Evolutionary conservation across 1,140 invertebrate genomes (phyloP), one percentile per base, ranked within the genome.

Genomic region (Drosophila sp.): DNA sequence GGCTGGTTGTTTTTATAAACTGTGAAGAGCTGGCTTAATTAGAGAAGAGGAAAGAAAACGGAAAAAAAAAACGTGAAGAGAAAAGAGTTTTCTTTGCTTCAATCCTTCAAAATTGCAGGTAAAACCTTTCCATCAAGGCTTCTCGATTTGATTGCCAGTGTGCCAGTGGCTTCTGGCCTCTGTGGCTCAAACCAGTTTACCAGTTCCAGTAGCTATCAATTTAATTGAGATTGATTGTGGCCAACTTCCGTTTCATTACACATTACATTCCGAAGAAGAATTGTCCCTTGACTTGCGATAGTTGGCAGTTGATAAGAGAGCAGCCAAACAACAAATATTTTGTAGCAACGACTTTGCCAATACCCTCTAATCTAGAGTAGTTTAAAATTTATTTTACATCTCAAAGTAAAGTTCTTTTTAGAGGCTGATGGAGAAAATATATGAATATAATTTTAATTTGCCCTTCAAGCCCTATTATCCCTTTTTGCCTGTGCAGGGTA

Each of bases 181-280:
- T 17, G 17, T 17, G 17, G 17, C 17, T 17, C 41, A 44, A 50
- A 25, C 44, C 44, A 23, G 32, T 58, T 35, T 33, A 33, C 32
- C 55, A 56, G 56, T 58, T 70, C 30, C 70, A 54, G 61, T 73
- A 76, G 77, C 81, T 66, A 80, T 84, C 81, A 85, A 70, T 85
- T 85, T 85, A 85, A 85, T 85, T 85, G 82, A 85, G 81, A 85
- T 85, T 85, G 81, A 85, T 85, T 73, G 82, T 71, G 61, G 66
- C 40, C 82, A 63, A 85, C 81, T 85, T 85, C 82, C 82, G 82
- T 86, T 85, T 58, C 74, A 76, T 61, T 76, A 69, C 70, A 65
- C 57, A 73, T 69, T 77, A 66, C 82, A 86, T 78, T 78, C 78
- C 77, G 58, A 66, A 75, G 78, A 86, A 86, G 78, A 72, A 66